Conservation (phyloP, 2,888 invertebrate genomes). For the Steinernema scapterisci region DNA sequence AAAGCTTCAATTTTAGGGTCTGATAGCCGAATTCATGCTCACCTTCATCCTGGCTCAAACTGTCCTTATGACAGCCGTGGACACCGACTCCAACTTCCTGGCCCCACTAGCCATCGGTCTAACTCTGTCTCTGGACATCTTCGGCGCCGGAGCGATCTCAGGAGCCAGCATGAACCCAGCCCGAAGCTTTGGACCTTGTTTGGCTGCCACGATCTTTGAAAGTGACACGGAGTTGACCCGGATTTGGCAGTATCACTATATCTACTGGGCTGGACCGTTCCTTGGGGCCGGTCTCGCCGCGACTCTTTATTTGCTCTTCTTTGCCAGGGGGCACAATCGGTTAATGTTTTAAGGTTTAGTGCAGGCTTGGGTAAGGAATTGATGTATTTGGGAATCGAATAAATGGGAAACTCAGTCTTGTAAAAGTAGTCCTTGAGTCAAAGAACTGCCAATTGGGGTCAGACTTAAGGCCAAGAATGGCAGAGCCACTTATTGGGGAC, state of each 20-base stretch:
- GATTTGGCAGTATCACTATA: conserved; percentile 64
- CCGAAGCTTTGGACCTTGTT: conserved; percentile 68
- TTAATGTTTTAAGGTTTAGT: neutral
- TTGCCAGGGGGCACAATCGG: conserved; percentile 10
- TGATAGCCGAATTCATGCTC: conserved; percentile 62
- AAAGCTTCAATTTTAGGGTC: conserved; percentile 42
- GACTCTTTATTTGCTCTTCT: conserved; percentile 61
- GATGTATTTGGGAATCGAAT: no score
- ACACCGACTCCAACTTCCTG: conserved; percentile 61
- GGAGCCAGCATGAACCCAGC: conserved; percentile 70
- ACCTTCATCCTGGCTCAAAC: conserved; percentile 67
- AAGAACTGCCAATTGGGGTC: no score
- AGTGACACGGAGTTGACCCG: neutral
- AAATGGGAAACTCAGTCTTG: no score
- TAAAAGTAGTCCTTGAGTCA: no score
- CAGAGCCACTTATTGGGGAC: no score
- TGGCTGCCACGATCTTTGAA: conserved; percentile 47
- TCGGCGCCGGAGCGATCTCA: conserved; percentile 65
- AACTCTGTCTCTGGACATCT: conserved; percentile 66
- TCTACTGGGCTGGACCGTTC: conserved; percentile 69
- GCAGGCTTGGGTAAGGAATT: no score
- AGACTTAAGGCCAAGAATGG: no score
- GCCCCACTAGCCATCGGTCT: conserved; percentile 69
- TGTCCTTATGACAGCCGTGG: conserved; percentile 68
- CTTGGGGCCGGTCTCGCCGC: conserved; percentile 67